A percentile compares a stretch with the other conserved stretches of the same genome.
Evolutionary conservation across 2,113 vertebrate species (phyloP).

Genomic region (Cyphomyrus plagiostoma): DNA sequence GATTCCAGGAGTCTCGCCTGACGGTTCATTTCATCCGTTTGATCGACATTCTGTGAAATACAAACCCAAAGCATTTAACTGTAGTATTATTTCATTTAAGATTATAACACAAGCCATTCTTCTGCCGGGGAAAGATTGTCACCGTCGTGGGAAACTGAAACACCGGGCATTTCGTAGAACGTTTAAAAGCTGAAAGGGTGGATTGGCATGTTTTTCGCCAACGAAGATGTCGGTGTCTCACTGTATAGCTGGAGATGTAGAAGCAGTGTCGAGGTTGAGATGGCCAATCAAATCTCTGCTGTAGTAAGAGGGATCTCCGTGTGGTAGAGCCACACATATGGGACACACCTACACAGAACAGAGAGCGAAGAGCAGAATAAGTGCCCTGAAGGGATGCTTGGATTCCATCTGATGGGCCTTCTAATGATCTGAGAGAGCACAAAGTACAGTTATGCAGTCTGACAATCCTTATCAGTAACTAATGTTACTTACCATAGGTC

Average conservation of each 20-base stretch:
- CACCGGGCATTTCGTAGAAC: neutral
- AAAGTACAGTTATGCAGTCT: neutral
- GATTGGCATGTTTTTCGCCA: neutral
- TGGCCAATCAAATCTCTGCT: constrained; percentile 74
- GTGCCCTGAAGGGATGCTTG: neutral
- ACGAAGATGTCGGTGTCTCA: constrained; percentile 43
- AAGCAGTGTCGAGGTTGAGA: constrained; percentile 73
- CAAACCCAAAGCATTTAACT: neutral
- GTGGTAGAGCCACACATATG: constrained; percentile 72
- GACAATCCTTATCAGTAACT: neutral
- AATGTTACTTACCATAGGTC: constrained; percentile 59
- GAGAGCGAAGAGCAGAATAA: neutral
- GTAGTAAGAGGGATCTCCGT: constrained; percentile 68
- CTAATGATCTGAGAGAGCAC: neutral
- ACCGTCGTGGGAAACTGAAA: neutral
- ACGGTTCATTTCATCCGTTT: constrained; percentile 33
- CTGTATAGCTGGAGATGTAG: constrained; percentile 71
- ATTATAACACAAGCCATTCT: neutral
- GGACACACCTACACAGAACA: constrained; percentile 67
- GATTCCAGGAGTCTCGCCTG: constrained; percentile 35
- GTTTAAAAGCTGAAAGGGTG: neutral
- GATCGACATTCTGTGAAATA: constrained; percentile 28
- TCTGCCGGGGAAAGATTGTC: neutral
- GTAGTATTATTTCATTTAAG: neutral
- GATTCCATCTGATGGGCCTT: neutral